A percentile compares a stretch with the other conserved stretches of the same genome.
phyloP scores from a whole-genome alignment of 2,888 invertebrate species.

The Gymnoscelis rufifasciata region DNA sequence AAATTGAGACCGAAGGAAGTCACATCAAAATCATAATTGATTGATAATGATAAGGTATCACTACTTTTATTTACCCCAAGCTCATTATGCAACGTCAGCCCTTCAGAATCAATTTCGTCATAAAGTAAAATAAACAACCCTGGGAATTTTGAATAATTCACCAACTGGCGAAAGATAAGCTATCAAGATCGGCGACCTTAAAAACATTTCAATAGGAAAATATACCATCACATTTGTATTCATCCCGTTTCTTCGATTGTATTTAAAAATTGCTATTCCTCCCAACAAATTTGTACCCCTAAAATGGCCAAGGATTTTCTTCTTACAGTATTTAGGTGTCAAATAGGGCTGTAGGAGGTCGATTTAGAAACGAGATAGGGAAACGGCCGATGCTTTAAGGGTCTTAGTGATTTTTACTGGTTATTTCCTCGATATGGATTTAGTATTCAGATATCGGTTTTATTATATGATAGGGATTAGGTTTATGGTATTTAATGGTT shows the following conservation, averaged over 20 bases:
- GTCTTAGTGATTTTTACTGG: slow-evolving; percentile 41
- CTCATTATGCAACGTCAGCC: no score
- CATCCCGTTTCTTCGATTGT: neutral
- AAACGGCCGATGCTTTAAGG: slow-evolving; percentile 34
- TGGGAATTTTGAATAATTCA: no score
- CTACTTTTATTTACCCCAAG: no score
- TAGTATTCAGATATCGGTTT: slow-evolving; percentile 15
- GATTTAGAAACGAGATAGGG: slow-evolving; percentile 55
- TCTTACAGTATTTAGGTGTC: slow-evolving; percentile 61
- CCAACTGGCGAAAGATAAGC: neutral
- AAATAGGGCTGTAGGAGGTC: slow-evolving; percentile 58
- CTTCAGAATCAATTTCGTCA: neutral
- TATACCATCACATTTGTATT: neutral
- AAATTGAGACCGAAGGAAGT: no score
- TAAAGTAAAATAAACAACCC: no score
- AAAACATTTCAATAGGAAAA: neutral
- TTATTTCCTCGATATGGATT: slow-evolving; percentile 18
- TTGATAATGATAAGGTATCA: no score
- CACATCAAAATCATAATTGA: no score
- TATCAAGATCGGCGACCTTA: neutral
- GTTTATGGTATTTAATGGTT: slow-evolving; percentile 1
- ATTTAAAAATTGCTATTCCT: slow-evolving; percentile 8
- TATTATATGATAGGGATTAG: slow-evolving; percentile 6
- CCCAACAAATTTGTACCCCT: slow-evolving; percentile 8
- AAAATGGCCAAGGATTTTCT: slow-evolving; percentile 49